These are phyloP conservation scores for Tetranychus truncatus DNA, from an alignment of 2,888 invertebrate species.

Conservation along the genomic window DNA sequence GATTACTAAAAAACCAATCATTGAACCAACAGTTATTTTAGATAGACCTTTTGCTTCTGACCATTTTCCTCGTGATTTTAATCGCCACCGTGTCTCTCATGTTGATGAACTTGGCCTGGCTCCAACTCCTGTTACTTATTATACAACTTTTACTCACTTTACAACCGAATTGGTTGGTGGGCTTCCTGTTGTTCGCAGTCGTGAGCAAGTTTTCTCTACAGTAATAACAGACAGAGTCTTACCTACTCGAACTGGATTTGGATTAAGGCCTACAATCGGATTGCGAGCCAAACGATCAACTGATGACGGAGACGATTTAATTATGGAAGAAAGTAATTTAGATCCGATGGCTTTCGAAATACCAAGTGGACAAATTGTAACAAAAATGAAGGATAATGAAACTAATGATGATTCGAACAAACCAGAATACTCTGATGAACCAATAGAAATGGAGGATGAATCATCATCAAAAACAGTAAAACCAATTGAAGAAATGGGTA, in stretches of 20 bases:
- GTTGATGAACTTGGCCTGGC: conserved; percentile 13
- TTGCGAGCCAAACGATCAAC: background rate
- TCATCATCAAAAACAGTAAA: background rate
- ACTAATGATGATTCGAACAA: background rate
- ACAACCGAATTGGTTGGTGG: conserved; percentile 43
- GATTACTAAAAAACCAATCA: conserved; percentile 13
- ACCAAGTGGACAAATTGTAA: background rate
- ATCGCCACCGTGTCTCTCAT: background rate
- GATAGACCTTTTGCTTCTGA: background rate
- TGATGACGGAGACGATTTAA: background rate
- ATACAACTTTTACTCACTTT: conserved; percentile 33
- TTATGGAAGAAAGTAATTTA: conserved; percentile 4
- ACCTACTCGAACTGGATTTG: background rate
- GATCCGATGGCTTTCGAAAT: background rate
- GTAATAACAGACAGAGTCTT: conserved; percentile 42
- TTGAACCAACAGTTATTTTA: background rate
- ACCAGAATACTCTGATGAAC: background rate
- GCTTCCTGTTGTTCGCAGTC: conserved; percentile 31
- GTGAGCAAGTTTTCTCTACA: conserved; percentile 44
- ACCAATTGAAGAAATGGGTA: background rate
- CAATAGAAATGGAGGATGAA: background rate
- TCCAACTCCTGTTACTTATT: conserved; percentile 26
- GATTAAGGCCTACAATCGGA: background rate
- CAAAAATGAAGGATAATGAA: background rate
- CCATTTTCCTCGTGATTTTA: background rate